Evolutionary conservation across 2,888 invertebrate species (phyloP).

Genomic region (Sarcophaga caerulescens): DNA sequence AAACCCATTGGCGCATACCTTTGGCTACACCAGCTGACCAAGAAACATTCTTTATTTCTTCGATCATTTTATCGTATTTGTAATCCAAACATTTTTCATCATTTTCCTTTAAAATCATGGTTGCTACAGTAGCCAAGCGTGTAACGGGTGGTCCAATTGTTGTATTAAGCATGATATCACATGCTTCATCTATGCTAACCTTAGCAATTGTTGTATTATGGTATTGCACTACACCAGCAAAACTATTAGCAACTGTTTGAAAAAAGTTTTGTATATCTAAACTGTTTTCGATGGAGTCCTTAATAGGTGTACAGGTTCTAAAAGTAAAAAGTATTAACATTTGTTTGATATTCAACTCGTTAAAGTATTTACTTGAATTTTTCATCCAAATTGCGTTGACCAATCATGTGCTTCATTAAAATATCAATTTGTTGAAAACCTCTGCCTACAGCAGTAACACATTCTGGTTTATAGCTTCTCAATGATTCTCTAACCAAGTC

Average conservation of each 20-base stretch:
- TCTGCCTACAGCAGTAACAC: constrained; percentile 85
- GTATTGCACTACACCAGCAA: constrained; percentile 96
- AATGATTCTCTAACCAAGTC: constrained; percentile 90
- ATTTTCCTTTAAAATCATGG: constrained; percentile 85
- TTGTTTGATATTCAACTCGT: not conserved
- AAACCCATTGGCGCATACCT: constrained; percentile 92
- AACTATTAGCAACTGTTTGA: constrained; percentile 90
- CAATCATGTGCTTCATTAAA: constrained; percentile 84
- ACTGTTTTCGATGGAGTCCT: constrained; percentile 83
- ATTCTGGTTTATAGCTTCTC: constrained; percentile 85
- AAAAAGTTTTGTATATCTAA: constrained; percentile 91
- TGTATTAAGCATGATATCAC: constrained; percentile 87
- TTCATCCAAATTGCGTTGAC: constrained; percentile 85
- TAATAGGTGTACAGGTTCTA: constrained; percentile 89
- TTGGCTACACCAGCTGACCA: constrained; percentile 88
- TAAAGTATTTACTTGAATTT: constrained; percentile 85
- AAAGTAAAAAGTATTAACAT: constrained; percentile 3
- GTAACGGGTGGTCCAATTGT: constrained; percentile 84
- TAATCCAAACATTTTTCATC: constrained; percentile 91
- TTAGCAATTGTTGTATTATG: constrained; percentile 91
- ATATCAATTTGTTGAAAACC: constrained; percentile 86
- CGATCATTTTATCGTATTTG: constrained; percentile 89
- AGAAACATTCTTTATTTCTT: constrained; percentile 84
- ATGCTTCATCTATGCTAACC: constrained; percentile 91
- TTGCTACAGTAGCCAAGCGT: constrained; percentile 88